A percentile compares a stretch with the other conserved stretches of the same genome.
Conservation (phyloP, 2,113 vertebrate species). For the Pteronura brasiliensis region DNA sequence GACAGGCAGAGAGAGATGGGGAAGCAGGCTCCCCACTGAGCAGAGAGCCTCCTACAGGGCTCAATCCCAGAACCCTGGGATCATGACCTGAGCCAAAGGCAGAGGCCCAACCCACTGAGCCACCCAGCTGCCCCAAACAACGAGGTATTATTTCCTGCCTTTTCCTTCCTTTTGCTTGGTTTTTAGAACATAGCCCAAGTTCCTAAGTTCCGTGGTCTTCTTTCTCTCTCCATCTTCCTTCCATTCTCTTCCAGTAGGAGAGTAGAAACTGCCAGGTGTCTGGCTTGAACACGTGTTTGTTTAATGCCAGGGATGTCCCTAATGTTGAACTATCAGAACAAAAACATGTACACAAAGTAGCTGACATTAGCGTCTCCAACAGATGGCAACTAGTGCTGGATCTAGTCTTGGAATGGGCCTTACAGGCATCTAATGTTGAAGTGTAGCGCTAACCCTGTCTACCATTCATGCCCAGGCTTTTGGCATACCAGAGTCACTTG, state of each 20-base stretch:
- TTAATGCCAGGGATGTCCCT: background rate
- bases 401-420: background rate
- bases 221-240: background rate
- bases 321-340: background rate
- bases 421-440: background rate
- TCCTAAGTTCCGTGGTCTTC: background rate
- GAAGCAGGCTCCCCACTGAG: too few relatives aligned
- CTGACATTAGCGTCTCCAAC: background rate
- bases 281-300: background rate
- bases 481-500: background rate
- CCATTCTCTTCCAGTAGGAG: background rate
- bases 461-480: background rate
- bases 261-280: background rate
- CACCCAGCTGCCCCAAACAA: background rate
- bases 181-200: background rate
- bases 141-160: background rate
- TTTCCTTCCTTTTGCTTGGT: background rate
- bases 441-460: background rate
- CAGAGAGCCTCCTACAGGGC: too few relatives aligned
- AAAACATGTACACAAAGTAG: too few relatives aligned
- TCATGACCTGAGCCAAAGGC: too few relatives aligned
- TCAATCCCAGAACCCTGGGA: too few relatives aligned
- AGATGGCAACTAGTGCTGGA: background rate
- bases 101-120: too few relatives aligned
- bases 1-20: too few relatives aligned